phyloP scores from a whole-genome alignment of 2,113 vertebrate genomes.

The Amphilophus citrinellus region DNA sequence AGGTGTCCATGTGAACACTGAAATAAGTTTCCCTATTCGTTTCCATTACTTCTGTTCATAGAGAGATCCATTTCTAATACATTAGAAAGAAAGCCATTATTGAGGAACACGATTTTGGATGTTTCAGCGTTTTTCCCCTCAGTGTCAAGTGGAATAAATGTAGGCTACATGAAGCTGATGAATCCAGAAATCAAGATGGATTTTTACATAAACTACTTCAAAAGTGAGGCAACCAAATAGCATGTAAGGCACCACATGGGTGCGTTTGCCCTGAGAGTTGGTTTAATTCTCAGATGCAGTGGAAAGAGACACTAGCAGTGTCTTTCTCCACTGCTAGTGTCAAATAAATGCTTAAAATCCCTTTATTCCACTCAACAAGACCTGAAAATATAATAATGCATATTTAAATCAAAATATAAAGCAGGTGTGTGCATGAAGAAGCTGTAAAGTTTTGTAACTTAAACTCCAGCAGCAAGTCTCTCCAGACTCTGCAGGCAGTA shows the following conservation, averaged over 20 bases:
- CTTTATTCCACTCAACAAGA: neutral
- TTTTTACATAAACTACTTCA: neutral
- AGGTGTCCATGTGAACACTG: neutral
- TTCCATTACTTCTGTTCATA: neutral
- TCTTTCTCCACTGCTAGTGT: neutral
- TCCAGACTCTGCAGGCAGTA: neutral
- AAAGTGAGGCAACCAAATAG: neutral
- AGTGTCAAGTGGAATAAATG: neutral
- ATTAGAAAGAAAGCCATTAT: neutral
- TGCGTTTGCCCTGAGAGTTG: neutral
- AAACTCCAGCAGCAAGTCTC: neutral
- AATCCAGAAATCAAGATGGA: too few relatives aligned
- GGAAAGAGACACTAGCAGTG: too few relatives aligned
- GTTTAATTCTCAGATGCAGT: neutral
- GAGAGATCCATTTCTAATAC: neutral
- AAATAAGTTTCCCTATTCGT: neutral
- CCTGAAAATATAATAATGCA: neutral
- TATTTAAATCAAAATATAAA: neutral
- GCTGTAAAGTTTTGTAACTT: neutral
- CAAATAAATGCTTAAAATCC: slow-evolving; percentile 5
- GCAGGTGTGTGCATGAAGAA: neutral
- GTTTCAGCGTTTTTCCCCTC: neutral
- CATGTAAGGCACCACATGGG: neutral
- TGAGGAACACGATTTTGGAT: neutral
- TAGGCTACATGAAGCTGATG: neutral